Base-by-base conservation (phyloP, 92 coral and sea anemone genomes). In the Umimayanthus kanabou region DNA sequence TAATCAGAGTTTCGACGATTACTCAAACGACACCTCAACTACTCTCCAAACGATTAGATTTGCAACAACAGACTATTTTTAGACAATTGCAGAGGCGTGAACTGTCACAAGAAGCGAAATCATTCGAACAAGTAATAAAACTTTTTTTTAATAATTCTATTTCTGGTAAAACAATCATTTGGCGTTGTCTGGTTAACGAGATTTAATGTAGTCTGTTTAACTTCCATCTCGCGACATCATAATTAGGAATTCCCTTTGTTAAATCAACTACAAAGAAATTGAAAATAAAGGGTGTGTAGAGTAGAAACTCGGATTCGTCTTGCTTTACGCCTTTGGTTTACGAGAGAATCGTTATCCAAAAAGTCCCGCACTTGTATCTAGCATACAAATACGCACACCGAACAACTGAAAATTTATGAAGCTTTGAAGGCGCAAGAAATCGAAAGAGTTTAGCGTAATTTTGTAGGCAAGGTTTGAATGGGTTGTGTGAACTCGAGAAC, bases 1-100 rank as follows among this genome's bases (percentile, higher is more conserved):
- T 15, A 80, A 80, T 66, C 85, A 37, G 15, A 67, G 13, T 61
- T 22, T 23, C 74, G 85, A 23, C 84, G 74, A 64, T 4, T 57
- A 64, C 70, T 61, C 73, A 39, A 80, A 80, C 73, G 73, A 37
- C 85, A 81, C 76, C 57, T 74, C 79, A 74, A 75, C n/a, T 75
- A 39, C 57, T 30, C 15, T 11, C 47, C 14, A 81, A 81, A 65
- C 85, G 40, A 65, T 64, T 64, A 39, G 29, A 64, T 65, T 81
- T 81, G 5, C n/a, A 18, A 81, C 49, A 39, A 81, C 49, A 81
- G 85, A 8, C 39, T 65, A 81, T 65, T 65, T 69, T 81, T n/a
- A 4, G 45, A 70, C 37, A 81, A 22, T 81, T 81, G 29, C 1
- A 20, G 50, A 78, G 81, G 81, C 66, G 65, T 78, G 81, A 81